Evolutionary conservation across 2,797 vertebrate species (phyloP), one percentile per base, ranked within the genome.

Genomic region (Neosalanx taihuensis): DNA sequence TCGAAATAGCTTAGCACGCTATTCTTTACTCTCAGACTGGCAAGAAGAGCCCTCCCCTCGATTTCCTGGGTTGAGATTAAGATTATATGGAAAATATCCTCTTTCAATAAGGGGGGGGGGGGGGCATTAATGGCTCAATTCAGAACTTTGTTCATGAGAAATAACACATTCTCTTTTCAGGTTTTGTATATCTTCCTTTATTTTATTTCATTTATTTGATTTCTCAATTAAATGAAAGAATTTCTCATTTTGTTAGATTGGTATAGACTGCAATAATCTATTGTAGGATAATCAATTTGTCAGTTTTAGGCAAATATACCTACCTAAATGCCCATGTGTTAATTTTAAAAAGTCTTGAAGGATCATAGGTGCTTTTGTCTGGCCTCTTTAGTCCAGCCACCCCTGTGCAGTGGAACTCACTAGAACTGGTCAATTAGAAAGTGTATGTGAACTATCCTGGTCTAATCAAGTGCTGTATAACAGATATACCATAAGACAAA

Each of bases 1-100:
- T 37, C n/a, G 63, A 69, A 70, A 58, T 30, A 56, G 64, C 68
- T 71, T 77, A 74, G 41, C 60, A 49, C 53, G 58, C 67, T 63
- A n/a, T 37, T 65, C 75, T 41, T 37, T 37, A n/a, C 67, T 33
- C 23, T 67, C 35, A 56, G 66, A 46, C 66, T 46, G 30, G 6
- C 33, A 18, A 20, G 1, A 1, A 26, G 3, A 37, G 31, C 35
- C 17, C 31, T 2, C 33, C 33, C 31, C 67, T 26, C 23, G 1
- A 26, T 20, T 31, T 30, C 37, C 9, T 41, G 37, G 37, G 12
- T 41, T 41, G 37, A 20, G 4, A 20, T 46, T 15, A 23, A 64
- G 4, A 20, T 46, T 15, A 23, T 35, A 37, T 18, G 7, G 5
- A 64, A 18, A 15, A 20, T 58, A 6, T 59, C 57, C 23, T 26